Conservation (phyloP, 2,113 vertebrate species). For the Vidua chalybeata region DNA sequence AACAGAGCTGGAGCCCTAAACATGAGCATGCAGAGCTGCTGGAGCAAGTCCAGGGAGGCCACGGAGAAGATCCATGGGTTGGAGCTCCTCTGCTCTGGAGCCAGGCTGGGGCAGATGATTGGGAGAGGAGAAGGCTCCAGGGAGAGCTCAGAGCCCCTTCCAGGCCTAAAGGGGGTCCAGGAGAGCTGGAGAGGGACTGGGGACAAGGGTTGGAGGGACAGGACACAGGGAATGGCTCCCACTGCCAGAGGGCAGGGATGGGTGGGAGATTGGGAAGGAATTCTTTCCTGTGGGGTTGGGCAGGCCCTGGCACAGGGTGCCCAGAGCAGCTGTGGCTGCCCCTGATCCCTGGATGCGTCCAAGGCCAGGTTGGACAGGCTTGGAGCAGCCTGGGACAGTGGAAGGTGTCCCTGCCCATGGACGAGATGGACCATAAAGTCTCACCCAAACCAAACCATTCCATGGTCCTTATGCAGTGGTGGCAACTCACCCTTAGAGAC, state of each 20-base stretch:
- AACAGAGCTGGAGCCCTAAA: neutral
- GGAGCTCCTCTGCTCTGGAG: neutral
- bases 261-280: neutral
- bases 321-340: neutral
- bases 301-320: neutral
- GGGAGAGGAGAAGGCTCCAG: neutral
- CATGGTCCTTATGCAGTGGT: no score
- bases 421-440: accelerated
- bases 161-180: neutral
- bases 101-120: neutral
- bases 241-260: accelerated
- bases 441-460: neutral
- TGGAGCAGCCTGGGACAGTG: accelerated
- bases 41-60: accelerated
- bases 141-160: accelerated
- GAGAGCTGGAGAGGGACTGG: neutral
- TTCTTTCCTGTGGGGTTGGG: accelerated
- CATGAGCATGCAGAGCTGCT: neutral
- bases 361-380: accelerated
- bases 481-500: accelerated
- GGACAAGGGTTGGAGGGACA: neutral
- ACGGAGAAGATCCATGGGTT: accelerated
- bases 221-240: neutral
- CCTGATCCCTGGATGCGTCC: neutral
- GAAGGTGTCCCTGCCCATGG: neutral